Conservation (phyloP, 2,888 invertebrate species). For the Dasysyrphus albostriatus region DNA sequence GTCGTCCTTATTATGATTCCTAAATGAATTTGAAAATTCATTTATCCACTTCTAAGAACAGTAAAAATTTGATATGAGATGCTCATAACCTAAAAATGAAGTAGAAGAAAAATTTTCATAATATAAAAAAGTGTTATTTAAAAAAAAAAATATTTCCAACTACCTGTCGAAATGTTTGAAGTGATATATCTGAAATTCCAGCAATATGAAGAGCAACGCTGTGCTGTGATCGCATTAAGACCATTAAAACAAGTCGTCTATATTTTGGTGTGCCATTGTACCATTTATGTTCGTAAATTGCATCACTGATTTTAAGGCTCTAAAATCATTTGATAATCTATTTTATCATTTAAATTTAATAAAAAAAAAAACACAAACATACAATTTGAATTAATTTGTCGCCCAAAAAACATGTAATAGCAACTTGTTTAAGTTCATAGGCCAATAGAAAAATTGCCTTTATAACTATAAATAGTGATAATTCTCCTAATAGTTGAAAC, state of each 20-base stretch:
- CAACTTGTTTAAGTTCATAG: conserved; percentile 76
- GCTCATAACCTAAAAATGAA: conserved; percentile 65
- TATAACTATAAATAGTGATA: conserved; percentile 37
- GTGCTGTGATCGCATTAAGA: conserved; percentile 61
- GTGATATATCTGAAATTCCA: conserved; percentile 68
- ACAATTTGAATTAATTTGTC: conserved; percentile 74
- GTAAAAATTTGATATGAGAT: conserved; percentile 76
- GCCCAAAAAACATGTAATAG: conserved; percentile 76
- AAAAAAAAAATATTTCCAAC: too few relatives aligned
- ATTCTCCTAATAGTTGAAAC: conserved; percentile 74
- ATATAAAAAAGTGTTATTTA: too few relatives aligned
- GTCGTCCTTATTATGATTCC: too few relatives aligned
- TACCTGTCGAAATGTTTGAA: conserved; percentile 69
- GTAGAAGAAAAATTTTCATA: not conserved
- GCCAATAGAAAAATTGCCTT: conserved; percentile 59
- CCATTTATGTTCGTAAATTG: conserved; percentile 75
- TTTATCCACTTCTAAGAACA: conserved; percentile 58
- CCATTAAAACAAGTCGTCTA: conserved; percentile 61
- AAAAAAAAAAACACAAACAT: not conserved
- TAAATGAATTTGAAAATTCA: too few relatives aligned
- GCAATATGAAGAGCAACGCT: conserved; percentile 66
- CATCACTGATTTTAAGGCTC: conserved; percentile 65
- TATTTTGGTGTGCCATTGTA: conserved; percentile 69
- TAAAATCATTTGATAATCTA: too few relatives aligned
- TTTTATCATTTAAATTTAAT: too few relatives aligned